A percentile compares a stretch with the other conserved stretches of the same genome.
Evolutionary conservation across 2,888 invertebrate genomes (phyloP).

Genomic region (Hecatera dysodea): DNA sequence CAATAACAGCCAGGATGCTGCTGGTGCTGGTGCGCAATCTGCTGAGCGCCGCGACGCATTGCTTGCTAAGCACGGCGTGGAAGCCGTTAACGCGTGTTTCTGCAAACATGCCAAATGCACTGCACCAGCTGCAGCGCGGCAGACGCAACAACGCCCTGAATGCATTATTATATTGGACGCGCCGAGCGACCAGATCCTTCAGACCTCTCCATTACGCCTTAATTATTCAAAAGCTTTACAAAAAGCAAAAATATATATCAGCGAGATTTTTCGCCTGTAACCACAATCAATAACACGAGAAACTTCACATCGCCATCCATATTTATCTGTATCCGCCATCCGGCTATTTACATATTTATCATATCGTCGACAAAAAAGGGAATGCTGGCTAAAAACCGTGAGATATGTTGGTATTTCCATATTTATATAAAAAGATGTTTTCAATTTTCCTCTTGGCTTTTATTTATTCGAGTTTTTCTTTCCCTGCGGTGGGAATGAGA

Average conservation of each 20-base stretch:
- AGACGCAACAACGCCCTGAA: no score
- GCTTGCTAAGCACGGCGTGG: no score
- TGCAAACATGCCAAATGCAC: no score
- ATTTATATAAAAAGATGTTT: conserved; percentile 66
- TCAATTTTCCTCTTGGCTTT: conserved; percentile 66
- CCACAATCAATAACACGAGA: conserved; percentile 57
- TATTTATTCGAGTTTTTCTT: conserved; percentile 58
- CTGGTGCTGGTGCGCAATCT: no score
- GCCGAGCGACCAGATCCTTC: no score
- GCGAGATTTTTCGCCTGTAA: neutral
- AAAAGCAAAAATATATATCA: neutral
- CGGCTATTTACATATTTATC: conserved; percentile 67
- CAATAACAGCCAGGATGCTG: no score
- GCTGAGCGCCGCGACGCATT: no score
- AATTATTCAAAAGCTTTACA: conserved; percentile 7
- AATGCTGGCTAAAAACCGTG: conserved; percentile 60
- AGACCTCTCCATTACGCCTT: neutral
- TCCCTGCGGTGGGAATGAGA: conserved; percentile 24
- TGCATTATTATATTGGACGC: no score
- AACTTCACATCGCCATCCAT: conserved; percentile 47
- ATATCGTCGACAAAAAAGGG: conserved; percentile 59
- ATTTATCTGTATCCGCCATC: conserved; percentile 54
- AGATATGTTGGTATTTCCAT: conserved; percentile 69
- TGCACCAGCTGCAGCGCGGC: no score
- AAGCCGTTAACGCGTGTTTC: no score